A percentile compares a stretch with the other conserved stretches of the same genome.
phyloP scores from a whole-genome alignment of 2,888 invertebrate genomes.

The Criorhina ranunculi region DNA sequence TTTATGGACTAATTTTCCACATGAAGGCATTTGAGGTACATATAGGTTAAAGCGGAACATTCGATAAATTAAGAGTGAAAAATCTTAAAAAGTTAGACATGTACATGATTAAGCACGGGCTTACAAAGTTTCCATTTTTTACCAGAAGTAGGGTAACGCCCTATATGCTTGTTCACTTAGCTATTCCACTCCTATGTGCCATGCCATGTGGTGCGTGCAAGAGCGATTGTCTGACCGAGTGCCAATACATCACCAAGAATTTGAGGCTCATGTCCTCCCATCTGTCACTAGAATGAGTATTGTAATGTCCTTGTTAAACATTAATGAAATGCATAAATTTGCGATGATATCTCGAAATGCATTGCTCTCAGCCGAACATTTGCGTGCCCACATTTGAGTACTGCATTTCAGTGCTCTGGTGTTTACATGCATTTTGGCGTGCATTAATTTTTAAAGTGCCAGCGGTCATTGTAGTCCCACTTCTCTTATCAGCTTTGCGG shows the following conservation, averaged over 20 bases:
- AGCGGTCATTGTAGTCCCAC: slow-evolving; percentile 43
- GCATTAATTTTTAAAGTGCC: slow-evolving; percentile 68
- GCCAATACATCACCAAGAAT: slow-evolving; percentile 66
- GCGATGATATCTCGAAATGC: slow-evolving; percentile 75
- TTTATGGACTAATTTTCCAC: slow-evolving; percentile 65
- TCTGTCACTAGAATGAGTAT: slow-evolving; percentile 74
- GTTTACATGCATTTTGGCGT: slow-evolving; percentile 62
- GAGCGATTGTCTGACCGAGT: slow-evolving; percentile 55
- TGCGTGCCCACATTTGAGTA: slow-evolving; percentile 63
- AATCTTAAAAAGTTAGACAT: slow-evolving; percentile 42
- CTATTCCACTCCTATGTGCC: slow-evolving; percentile 21
- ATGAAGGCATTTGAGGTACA: slow-evolving; percentile 46
- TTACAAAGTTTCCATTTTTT: slow-evolving; percentile 51
- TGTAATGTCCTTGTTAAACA: slow-evolving; percentile 76
- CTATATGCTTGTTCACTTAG: slow-evolving; percentile 8
- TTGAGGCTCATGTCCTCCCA: slow-evolving; percentile 74
- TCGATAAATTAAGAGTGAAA: slow-evolving; percentile 49
- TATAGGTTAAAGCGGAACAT: slow-evolving; percentile 7
- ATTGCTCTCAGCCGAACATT: slow-evolving; percentile 60
- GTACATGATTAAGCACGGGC: background rate
- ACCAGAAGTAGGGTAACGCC: background rate
- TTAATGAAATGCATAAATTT: slow-evolving; percentile 77
- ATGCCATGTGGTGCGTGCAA: slow-evolving; percentile 61
- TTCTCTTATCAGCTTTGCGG: slow-evolving; percentile 66
- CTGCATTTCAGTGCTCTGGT: slow-evolving; percentile 49